phyloP scores from a whole-genome alignment of 2,888 invertebrate species.

The Pammene fasciana region DNA sequence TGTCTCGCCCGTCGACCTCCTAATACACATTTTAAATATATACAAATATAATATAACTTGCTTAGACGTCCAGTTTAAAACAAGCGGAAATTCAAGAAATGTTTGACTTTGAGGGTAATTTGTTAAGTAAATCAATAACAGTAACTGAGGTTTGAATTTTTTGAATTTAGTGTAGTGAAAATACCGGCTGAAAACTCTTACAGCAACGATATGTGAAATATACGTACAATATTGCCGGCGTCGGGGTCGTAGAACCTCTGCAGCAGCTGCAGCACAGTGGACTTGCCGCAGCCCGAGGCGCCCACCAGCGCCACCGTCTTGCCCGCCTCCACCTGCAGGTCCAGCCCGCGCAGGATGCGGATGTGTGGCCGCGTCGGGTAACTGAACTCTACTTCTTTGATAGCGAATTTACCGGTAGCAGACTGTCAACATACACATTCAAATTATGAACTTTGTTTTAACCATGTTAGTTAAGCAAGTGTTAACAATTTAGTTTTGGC shows the following conservation, averaged over 20 bases:
- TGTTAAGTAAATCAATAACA: no score
- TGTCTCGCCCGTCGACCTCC: conserved; percentile 83
- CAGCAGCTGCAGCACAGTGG: conserved; percentile 90
- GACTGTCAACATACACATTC: conserved; percentile 54
- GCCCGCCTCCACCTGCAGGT: conserved; percentile 86
- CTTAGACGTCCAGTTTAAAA: no score
- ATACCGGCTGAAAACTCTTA: no score
- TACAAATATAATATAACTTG: no score
- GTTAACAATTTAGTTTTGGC: background rate
- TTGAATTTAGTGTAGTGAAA: no score
- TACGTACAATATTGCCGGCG: conserved; percentile 79
- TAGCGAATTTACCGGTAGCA: conserved; percentile 82
- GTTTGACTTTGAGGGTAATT: no score
- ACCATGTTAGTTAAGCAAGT: background rate
- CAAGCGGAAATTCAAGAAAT: no score
- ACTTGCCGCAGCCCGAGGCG: conserved; percentile 91
- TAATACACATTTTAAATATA: conserved; percentile 44
- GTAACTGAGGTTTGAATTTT: no score
- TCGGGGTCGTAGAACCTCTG: conserved; percentile 91
- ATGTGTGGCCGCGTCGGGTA: conserved; percentile 88
- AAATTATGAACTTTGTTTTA: background rate
- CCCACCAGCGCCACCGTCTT: conserved; percentile 90
- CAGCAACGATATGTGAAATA: background rate
- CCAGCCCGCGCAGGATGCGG: conserved; percentile 85
- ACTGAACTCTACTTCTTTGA: conserved; percentile 85